These are phyloP conservation scores for Pelodiscus sinensis DNA, from an alignment of 2,113 vertebrate species.

Conservation along the genomic window DNA sequence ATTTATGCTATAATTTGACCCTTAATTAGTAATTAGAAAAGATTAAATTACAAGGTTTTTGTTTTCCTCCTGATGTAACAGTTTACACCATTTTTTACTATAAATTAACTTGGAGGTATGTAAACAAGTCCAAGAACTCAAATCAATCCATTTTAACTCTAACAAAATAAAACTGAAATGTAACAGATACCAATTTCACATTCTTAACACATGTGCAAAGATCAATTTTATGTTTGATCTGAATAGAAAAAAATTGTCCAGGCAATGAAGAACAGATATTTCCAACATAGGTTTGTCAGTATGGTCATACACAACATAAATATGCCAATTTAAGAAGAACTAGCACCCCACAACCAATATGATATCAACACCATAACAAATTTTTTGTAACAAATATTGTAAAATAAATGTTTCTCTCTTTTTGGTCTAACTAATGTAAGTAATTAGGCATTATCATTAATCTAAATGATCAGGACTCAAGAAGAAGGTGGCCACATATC, in stretches of 20 bases:
- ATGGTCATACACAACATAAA: background rate
- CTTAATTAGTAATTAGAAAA: background rate
- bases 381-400: background rate
- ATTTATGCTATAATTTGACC: background rate
- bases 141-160: background rate
- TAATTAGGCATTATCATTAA: background rate
- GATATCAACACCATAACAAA: background rate
- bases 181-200: background rate
- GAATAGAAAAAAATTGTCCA: background rate
- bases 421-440: background rate
- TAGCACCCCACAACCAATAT: background rate
- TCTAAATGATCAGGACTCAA: rapidly evolving
- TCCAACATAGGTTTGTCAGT: background rate
- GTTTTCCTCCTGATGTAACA: background rate
- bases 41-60: background rate
- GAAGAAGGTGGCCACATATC: background rate
- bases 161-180: background rate
- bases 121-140: background rate
- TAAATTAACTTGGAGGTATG: background rate
- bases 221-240: background rate
- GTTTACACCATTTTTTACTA: background rate
- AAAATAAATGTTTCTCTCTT: background rate
- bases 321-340: background rate
- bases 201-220: background rate
- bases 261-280: conserved; percentile 1